Percentiles rank a stretch among this genome's conserved stretches.
phyloP scores from a whole-genome alignment of 1,140 invertebrate genomes.

The Pogonognathellus flavescens region DNA sequence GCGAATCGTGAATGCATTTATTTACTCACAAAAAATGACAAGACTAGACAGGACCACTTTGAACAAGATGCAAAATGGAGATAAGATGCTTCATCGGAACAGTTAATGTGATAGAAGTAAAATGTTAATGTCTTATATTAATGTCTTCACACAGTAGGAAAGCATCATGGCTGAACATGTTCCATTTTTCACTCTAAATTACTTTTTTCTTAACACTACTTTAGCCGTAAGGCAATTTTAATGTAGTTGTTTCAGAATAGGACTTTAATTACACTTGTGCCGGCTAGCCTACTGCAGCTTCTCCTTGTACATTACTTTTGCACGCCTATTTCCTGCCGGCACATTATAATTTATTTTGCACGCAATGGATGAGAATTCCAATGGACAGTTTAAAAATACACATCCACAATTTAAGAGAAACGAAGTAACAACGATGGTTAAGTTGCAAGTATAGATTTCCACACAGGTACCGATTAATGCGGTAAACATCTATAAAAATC shows the following conservation, averaged over 20 bases:
- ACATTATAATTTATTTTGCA: too few species aligned
- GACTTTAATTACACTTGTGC: not conserved
- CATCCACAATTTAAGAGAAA: too few species aligned
- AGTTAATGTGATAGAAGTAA: constrained; percentile 11
- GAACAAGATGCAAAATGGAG: constrained; percentile 5
- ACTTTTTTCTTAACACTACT: constrained; percentile 8
- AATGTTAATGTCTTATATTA: constrained; percentile 21
- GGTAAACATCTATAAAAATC: too few species aligned
- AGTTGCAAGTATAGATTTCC: too few species aligned
- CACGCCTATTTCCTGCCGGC: too few species aligned
- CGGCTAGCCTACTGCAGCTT: too few species aligned
- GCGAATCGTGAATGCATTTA: constrained; percentile 40
- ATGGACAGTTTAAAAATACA: too few species aligned
- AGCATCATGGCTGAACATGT: not conserved
- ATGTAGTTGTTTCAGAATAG: not conserved
- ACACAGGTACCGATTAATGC: too few species aligned
- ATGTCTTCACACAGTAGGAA: constrained; percentile 13
- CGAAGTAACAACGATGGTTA: too few species aligned
- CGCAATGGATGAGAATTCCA: too few species aligned
- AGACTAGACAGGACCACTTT: not conserved
- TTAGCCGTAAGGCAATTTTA: constrained; percentile 13
- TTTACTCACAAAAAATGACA: constrained; percentile 18
- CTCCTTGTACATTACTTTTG: too few species aligned
- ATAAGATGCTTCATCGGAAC: constrained; percentile 34
- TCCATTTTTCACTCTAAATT: constrained; percentile 42